Evolutionary conservation across 1,140 invertebrate genomes (phyloP).

Genomic region (Limonius californicus): DNA sequence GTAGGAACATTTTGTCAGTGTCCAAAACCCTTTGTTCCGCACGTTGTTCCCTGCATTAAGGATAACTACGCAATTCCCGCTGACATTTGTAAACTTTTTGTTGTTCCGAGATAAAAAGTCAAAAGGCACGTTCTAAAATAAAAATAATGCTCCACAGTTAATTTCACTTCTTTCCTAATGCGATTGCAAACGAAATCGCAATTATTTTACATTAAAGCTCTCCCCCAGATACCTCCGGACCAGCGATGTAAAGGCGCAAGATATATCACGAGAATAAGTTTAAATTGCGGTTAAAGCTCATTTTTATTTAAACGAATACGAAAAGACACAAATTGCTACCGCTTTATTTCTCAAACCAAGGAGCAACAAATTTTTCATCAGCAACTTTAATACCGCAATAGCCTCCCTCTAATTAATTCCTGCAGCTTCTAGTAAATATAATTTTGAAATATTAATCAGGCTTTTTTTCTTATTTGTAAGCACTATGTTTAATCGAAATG

Average conservation of each 20-base stretch:
- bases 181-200: constrained; percentile 32
- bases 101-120: constrained; percentile 11
- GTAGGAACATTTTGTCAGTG: neutral
- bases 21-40: constrained; percentile 1
- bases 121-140: constrained; percentile 24
- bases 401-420: neutral
- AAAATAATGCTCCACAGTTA: constrained; percentile 38
- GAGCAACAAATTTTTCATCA: neutral
- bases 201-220: constrained; percentile 39
- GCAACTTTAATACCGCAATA: neutral
- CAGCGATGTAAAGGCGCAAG: constrained; percentile 30
- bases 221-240: constrained; percentile 14
- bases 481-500: no score
- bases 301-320: constrained; percentile 30
- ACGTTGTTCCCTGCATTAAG: constrained; percentile 8
- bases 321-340: constrained; percentile 23
- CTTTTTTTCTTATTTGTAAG: no score
- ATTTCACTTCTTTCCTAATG: constrained; percentile 33
- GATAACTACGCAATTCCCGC: constrained; percentile 12
- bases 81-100: constrained; percentile 10
- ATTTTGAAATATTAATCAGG: no score
- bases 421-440: neutral
- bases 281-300: constrained; percentile 33
- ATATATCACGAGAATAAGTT: constrained; percentile 35
- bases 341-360: neutral